Conservation (phyloP, 2,113 vertebrate species). For the Pygathrix nemaeus region DNA sequence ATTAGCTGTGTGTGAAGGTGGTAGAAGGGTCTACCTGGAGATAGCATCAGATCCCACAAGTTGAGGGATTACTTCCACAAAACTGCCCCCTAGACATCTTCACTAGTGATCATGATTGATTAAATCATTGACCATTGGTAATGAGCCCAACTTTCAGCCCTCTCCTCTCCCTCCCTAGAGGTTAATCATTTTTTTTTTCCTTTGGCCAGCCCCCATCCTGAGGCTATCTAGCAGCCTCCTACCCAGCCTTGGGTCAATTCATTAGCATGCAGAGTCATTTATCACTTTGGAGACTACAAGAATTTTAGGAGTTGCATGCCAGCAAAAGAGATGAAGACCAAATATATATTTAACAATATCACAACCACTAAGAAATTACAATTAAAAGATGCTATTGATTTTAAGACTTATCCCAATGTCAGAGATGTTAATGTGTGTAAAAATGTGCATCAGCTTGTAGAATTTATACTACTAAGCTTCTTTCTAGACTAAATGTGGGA, state of each 20-base stretch:
- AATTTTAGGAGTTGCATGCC: not conserved
- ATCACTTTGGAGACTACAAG: not conserved
- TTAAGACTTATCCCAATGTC: conserved; percentile 17
- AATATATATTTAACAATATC: not conserved
- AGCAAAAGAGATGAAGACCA: not conserved
- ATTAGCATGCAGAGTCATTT: not conserved
- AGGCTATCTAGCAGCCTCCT: not conserved
- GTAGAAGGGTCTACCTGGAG: not conserved
- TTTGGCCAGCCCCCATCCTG: not conserved
- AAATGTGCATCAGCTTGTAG: not conserved
- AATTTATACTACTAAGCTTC: not conserved
- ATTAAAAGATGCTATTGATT: not conserved
- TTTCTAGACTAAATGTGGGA: not conserved
- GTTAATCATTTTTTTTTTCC: not conserved
- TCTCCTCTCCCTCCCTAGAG: not conserved
- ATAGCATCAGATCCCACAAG: not conserved
- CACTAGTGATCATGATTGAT: not conserved
- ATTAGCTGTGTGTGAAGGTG: not conserved
- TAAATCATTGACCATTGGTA: not conserved
- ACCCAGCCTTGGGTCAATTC: not conserved
- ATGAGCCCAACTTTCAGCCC: not conserved
- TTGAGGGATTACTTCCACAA: not conserved
- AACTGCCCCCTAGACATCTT: not conserved
- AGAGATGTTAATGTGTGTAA: not conserved
- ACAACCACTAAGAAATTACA: not conserved